Base-by-base conservation (phyloP, 2,888 invertebrate species). In the Orthosia incerta region DNA sequence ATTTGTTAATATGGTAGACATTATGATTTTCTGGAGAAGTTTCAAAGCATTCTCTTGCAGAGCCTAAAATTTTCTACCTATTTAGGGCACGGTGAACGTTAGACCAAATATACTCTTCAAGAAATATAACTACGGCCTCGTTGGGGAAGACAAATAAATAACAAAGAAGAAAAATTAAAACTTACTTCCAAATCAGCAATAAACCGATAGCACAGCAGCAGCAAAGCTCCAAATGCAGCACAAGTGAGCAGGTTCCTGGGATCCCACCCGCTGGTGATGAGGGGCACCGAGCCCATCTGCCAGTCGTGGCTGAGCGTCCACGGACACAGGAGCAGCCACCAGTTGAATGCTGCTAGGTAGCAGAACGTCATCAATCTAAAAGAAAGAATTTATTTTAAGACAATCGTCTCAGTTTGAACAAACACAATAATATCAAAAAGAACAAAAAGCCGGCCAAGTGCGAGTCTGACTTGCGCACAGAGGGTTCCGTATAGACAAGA, bases 281-380 rank as follows among this genome's bases (percentile, higher is more conserved):
- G 95, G n/a, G 98, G 98, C 81, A 98, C 97, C 16, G 98, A 98
- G 7, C 98, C 98, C 97, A 98, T 98, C 94, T 98, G 98, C 98
- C 98, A 98, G 92, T 98, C 98, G 91, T 98, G 98, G 86, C 98
- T 98, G 66, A 98, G 95, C 0, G 97, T 97, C 86, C 97, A 97
- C 0, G 98, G 98, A 83, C 97, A 98, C 56, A 98, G 93, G 18
- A 98, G 94, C 76, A 98, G 93, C 98, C 98, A 98, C 95, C 97
- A 97, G 95, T 98, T 98, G 95, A 98, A 97, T 18, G 97, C 97
- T 16, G 98, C 97, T 90, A 98, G 94, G 94, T 98, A 98, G 91
- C 97, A 97, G 94, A 98, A 98, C 1, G 98, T 98, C 93, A 98
- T 95, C 88, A 98, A 95, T 92, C 98, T 98, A 96, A 5, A 79